Evolutionary conservation across 2,113 vertebrate species (phyloP).

Genomic region (Lates calcarifer): DNA sequence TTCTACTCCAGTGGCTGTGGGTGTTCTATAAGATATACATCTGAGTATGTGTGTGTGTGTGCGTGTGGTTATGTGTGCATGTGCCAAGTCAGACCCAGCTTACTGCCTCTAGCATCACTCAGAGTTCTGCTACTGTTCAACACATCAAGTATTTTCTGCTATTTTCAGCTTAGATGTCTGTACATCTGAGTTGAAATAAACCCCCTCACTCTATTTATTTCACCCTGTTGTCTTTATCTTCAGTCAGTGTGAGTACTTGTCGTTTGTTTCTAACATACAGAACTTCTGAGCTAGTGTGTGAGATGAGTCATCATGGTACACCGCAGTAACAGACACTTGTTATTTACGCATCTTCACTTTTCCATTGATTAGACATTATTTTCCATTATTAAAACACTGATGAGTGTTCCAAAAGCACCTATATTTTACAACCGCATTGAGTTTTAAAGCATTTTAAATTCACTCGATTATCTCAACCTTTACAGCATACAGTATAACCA

Average conservation of each 20-base stretch:
- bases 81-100: conserved; percentile 25
- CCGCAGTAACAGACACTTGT: not conserved
- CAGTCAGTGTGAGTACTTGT: conserved; percentile 9
- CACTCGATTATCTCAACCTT: not conserved
- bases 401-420: not conserved
- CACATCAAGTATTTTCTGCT: conserved; percentile 36
- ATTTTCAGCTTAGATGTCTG: conserved; percentile 31
- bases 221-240: not conserved
- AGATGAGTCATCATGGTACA: not conserved
- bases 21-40: conserved; percentile 14
- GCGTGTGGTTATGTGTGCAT: not conserved
- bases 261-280: not conserved
- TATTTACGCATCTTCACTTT: conserved; percentile 1
- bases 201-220: conserved; percentile 12
- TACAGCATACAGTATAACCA: not conserved
- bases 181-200: conserved; percentile 25
- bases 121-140: conserved; percentile 46
- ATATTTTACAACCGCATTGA: not conserved
- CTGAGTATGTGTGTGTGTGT: not conserved
- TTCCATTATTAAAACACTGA: not conserved
- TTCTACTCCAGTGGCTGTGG: conserved; percentile 29
- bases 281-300: not conserved
- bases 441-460: not conserved
- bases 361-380: not conserved
- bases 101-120: conserved; percentile 52